Base-by-base conservation (phyloP, 2,888 invertebrate species). In the Apamea epomidion region DNA sequence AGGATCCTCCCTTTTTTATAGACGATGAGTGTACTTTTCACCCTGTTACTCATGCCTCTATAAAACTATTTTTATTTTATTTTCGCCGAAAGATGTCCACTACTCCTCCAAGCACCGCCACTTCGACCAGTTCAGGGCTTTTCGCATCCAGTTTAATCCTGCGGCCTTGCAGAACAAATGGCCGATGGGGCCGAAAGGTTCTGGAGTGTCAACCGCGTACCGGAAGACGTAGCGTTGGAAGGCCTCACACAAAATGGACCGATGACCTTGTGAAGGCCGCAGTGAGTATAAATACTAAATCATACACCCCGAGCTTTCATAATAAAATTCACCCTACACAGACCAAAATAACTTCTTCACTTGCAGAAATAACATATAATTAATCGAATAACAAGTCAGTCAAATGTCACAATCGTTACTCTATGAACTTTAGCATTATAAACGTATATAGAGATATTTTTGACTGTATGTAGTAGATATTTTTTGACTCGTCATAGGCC, bases 341-440 rank as follows among this genome's bases (percentile, higher is more conserved):
- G 10, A n/a, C 21, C 2, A 82, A 37, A 60, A 83, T 83, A 83
- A 51, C 76, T 60, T n/a, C 21, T 21, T 12, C 18, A 4, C 18
- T 25, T 25, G 6, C 45, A 54, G 16, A 74, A 64, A 72, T 72
- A 79, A 54, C 3, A 64, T 2, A 12, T 29, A 25, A 12, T 75
- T 48, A 60, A 76, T 83, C 6, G 21, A n/a, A 51, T 65, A 14
- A 51, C 1, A n/a, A 64, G n/a, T 45, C 37, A 16, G 37, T 42
- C 51, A 83, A 80, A 80, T 77, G 83, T 68, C 78, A 67, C 25
- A 16, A 18, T 29, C 12, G 37, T 65, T 54, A 45, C 10, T 75
- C 25, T 45, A 37, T 81, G 76, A 80, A 74, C 83, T 80, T 80
- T 76, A 58, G 12, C 58, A 67, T 80, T 65, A 75, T 4, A 72